These are phyloP conservation scores for Macquaria australasica DNA, from an alignment of 2,113 vertebrate species.

Conservation along the genomic window DNA sequence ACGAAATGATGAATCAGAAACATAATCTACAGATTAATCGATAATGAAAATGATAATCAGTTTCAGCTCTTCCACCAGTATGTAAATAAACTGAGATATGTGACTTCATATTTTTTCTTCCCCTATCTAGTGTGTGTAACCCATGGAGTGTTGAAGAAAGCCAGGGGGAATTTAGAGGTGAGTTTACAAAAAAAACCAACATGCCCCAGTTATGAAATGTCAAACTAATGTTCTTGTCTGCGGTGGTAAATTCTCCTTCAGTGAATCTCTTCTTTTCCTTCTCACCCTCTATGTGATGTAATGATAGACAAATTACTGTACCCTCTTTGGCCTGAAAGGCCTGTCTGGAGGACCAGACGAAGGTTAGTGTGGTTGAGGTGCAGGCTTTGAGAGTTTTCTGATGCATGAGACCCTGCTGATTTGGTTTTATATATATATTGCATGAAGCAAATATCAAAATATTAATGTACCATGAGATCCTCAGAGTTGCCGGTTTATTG, in stretches of 20 bases:
- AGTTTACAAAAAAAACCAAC: slow-evolving; percentile 28
- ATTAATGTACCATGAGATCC: neutral
- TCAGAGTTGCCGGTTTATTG: neutral
- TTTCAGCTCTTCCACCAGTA: neutral
- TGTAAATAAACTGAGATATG: neutral
- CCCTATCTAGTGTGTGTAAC: slow-evolving; percentile 88
- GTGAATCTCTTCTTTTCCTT: slow-evolving; percentile 57
- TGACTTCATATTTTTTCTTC: slow-evolving; percentile 9
- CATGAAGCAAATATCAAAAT: slow-evolving; percentile 49
- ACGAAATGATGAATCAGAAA: neutral
- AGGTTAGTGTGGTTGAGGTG: slow-evolving; percentile 80
- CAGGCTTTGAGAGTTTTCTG: slow-evolving; percentile 24
- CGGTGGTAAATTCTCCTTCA: neutral
- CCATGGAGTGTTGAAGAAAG: slow-evolving; percentile 93
- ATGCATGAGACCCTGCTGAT: slow-evolving; percentile 47
- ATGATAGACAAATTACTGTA: slow-evolving; percentile 82
- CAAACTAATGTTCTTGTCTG: neutral
- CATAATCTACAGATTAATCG: neutral
- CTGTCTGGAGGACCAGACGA: slow-evolving; percentile 73
- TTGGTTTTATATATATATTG: slow-evolving; percentile 25
- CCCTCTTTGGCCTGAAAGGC: slow-evolving; percentile 81
- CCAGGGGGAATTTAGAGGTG: slow-evolving; percentile 96
- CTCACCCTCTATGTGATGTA: slow-evolving; percentile 42
- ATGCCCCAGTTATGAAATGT: neutral
- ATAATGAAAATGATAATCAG: neutral